Evolutionary conservation across 2,888 invertebrate species (phyloP), one percentile per base, ranked within the genome.

Genomic region (Diadegma fenestrale): DNA sequence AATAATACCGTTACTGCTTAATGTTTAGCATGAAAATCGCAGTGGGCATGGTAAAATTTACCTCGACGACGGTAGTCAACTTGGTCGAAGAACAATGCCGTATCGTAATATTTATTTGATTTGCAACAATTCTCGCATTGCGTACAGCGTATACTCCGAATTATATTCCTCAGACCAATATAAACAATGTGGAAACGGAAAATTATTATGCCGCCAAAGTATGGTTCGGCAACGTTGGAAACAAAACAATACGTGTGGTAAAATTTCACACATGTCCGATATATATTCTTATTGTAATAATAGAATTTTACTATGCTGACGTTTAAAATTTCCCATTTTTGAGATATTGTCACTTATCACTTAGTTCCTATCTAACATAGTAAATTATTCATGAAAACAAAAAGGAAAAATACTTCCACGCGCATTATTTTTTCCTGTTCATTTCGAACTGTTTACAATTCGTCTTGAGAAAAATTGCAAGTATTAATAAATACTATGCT

Each of bases 221-320:
- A 37, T 43, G 33, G 17, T n/a, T n/a, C 33, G 33, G 14, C 43
- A 54, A 19, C 54, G 7, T 19, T n/a, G 19, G 30, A 19, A 22
- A 19, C 61, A 61, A 61, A 30, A 14, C 61, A 30, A 26, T 61
- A 26, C 61, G 12, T 26, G 26, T 30, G 30, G 8, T 61, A 22
- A 61, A 61, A 30, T 26, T 30, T 61, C 30, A 61, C 12, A 61
- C 61, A 26, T 61, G 30, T 61, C 30, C 61, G 14, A 37, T 64
- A 64, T n/a, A 64, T 64, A 37, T 64, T 64, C 64, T 30, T 64
- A 64, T 64, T 8, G 1, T 17, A 19, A 64, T 12, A n/a, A 37
- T 64, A 64, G 19, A 64, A 37, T 64, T 64, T 64, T 41, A 64
- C 64, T 30, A 63, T 63, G 63, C 63, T 63, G 63, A 33, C 33